These are phyloP conservation scores for Volucella inflata DNA, from an alignment of 2,888 invertebrate genomes.

Conservation along the genomic window DNA sequence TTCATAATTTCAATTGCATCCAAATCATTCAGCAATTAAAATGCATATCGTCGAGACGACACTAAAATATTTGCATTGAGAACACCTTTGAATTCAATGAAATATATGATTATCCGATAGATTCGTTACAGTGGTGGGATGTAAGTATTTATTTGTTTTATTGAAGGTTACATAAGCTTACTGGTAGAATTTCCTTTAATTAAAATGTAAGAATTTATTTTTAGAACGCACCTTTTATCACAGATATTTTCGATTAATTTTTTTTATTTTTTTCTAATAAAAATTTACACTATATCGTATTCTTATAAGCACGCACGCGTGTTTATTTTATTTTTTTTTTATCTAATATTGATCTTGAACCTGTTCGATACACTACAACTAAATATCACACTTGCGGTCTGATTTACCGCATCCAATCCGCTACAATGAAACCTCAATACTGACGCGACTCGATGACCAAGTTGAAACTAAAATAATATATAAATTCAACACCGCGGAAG, in stretches of 20 bases:
- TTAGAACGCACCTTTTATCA: constrained; percentile 58
- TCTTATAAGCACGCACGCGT: not conserved
- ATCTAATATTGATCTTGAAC: constrained; percentile 59
- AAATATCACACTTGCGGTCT: constrained; percentile 44
- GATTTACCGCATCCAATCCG: constrained; percentile 50
- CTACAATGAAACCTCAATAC: constrained; percentile 70
- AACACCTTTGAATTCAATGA: constrained; percentile 30
- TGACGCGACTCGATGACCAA: constrained; percentile 54
- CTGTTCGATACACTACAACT: constrained; percentile 23
- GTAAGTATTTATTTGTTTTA: not conserved
- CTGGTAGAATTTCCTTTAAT: not conserved
- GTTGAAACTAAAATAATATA: constrained; percentile 40
- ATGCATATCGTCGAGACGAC: constrained; percentile 21
- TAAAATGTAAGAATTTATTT: not conserved
- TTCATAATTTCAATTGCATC: not conserved
- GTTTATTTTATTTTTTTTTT: not conserved
- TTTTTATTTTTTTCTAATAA: not conserved
- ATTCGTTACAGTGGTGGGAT: constrained; percentile 34
- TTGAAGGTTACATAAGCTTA: constrained; percentile 45
- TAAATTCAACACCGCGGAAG: constrained; percentile 20
- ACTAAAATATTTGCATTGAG: constrained; percentile 24
- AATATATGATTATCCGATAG: constrained; percentile 16
- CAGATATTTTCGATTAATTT: constrained; percentile 12
- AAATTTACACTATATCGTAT: not conserved
- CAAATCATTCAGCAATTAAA: constrained; percentile 4